Base-by-base conservation (phyloP, 2,888 invertebrate species). In the Mantis religiosa region DNA sequence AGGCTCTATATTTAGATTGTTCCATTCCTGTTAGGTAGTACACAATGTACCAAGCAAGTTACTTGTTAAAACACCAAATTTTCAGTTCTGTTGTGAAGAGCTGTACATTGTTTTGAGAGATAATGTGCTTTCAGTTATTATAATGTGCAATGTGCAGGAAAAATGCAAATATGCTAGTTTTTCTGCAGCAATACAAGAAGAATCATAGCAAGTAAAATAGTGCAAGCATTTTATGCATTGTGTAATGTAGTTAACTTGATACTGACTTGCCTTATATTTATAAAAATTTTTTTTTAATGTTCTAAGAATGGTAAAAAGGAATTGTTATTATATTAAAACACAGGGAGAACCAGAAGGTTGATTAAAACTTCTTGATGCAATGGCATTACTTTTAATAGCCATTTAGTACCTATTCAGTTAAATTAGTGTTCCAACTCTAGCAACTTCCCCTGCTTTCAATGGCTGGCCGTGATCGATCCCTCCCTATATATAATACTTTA, bases 21-120 rank as follows among this genome's bases (percentile, higher is more conserved):
- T 85, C 84, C 28, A 71, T 86, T 8, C 84, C 88, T 28, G 86
- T 89, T 84, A 90, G 89, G 71, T 89, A 88, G 86, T 86, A 86
- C 84, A 54, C 14, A 82, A 28, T 47, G 2, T 15, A n/a, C 83
- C 83, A 20, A 20, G 15, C 83, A 30, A 15, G 27, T 28, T 30
- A 30, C 27, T 83, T 30, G 28, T 28, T 83, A 15, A 28, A n/a
- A 15, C 28, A 30, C 83, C 6, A 14, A 28, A 28, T 28, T 83
- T 30, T 83, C 83, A 83, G 83, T 83, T 30, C 28, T 28, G 83
- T 28, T 28, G 28, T 28, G 25, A 83, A 28, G 83, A 28, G 25
- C 28, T 28, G 83, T 27, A 15, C n/a, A n/a, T 71, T 71, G 20
- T 3, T 20, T 71, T 71, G 54, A 71, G 20, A 71, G 54, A 25